Base-by-base conservation (phyloP, 1,140 invertebrate genomes). In the Bombyx mandarina region DNA sequence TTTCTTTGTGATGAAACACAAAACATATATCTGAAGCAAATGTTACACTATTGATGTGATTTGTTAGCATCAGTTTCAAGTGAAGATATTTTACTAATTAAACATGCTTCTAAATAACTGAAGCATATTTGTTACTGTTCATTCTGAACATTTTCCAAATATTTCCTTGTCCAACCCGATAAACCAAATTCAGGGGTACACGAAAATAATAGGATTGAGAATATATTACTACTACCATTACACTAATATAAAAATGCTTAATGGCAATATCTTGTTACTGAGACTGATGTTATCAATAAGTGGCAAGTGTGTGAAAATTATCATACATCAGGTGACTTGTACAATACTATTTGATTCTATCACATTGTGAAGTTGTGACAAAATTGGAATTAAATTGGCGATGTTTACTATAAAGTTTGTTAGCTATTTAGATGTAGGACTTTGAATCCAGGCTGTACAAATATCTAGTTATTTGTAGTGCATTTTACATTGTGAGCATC, bases 401-500 rank as follows among this genome's bases (percentile, higher is more conserved):
- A 74, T 73, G 63, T 77, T 81, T 70, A 74, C 63, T 66, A 73
- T 75, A 73, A 75, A 77, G 62, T 79, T 84, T 82, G 71, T 77
- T 84, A 86, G 81, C 80, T 81, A 75, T 75, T 35, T 84, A 84
- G 81, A 75, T 66, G 71, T 86, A 86, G 82, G 71, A 80, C 62
- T 83, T 82, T 79, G 69, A 85, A 82, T 83, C 63, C 77, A 73
- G 76, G 77, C 81, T 84, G 79, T 84, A 86, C 75, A 86, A 83
- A 73, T 76, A 79, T 77, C 65, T 82, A 84, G 79, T 83, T 79
- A 82, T 78, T 82, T 76, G 81, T 86, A 86, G 81, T 82, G 73
- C 77, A 82, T 77, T 82, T 82, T 79, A 82, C 77, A 80, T 84
- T 73, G 71, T 82, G 76, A 68, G 75, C 62, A 66, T 82, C 71